A percentile compares a stretch with the other conserved stretches of the same genome.
These are phyloP conservation scores for Macrosteles quadrilineatus DNA, from an alignment of 1,140 invertebrate species.

Conservation along the genomic window DNA sequence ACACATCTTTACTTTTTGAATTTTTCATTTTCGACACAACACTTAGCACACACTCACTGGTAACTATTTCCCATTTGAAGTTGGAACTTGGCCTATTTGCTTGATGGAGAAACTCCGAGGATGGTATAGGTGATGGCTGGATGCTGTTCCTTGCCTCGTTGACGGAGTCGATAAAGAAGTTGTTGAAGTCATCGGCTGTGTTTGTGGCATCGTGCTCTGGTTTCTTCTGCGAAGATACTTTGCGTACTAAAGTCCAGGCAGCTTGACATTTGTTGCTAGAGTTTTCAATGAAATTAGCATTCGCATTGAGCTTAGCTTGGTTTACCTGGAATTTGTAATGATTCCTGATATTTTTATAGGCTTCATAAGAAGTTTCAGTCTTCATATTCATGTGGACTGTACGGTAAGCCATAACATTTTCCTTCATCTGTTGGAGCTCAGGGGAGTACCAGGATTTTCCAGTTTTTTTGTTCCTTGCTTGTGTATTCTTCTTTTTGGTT, in stretches of 20 bases:
- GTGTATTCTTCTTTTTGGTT: not conserved
- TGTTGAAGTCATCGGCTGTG: slow-evolving; percentile 13
- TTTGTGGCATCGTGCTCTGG: not conserved
- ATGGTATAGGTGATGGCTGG: not conserved
- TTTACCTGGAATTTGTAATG: not conserved
- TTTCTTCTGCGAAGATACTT: not conserved
- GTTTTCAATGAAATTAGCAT: not conserved
- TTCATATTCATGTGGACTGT: not conserved
- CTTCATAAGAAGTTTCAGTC: not conserved
- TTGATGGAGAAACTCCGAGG: not conserved
- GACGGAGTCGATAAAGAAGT: slow-evolving; percentile 16
- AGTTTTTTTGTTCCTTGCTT: not conserved
- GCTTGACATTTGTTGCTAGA: not conserved
- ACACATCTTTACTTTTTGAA: slow-evolving; percentile 9
- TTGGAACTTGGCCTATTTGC: not conserved
- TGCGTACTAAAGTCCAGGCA: slow-evolving; percentile 7
- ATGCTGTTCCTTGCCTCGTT: not conserved
- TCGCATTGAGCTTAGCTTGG: not conserved
- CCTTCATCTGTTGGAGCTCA: not conserved
- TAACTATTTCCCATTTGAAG: not conserved
- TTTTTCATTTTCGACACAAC: slow-evolving; percentile 1
- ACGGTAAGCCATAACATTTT: slow-evolving; percentile 12
- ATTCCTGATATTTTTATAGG: not conserved
- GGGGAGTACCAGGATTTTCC: not conserved
- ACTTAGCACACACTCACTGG: not conserved